Evolutionary conservation across 2,797 vertebrate genomes (phyloP), one percentile per base, ranked within the genome.

Genomic region (Semaprochilodus insignis): DNA sequence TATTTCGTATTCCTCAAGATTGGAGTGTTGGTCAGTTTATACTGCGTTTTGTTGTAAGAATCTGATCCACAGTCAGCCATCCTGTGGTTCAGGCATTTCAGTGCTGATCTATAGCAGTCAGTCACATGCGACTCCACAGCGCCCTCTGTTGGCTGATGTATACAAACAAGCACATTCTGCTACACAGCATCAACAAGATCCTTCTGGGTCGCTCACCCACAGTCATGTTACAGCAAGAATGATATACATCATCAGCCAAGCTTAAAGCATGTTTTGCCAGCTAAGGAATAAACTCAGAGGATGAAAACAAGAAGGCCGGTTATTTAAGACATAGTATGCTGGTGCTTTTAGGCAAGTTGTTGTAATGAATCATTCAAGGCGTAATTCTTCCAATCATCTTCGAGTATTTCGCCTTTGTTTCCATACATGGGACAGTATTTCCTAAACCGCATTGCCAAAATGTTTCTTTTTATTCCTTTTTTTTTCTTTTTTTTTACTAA

Each of bases 101-200:
- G 23, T 21, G 60, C 34, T 11, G 48, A 59, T 21, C 21, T 34
- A 40, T 13, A 55, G 51, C 65, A 48, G 36, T 63, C 78, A 74
- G 51, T 63, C 78, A 74, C 87, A 84, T 71, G 79, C 34, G 81
- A 83, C 85, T 83, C 71, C 80, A 77, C 81, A 84, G 76, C 59
- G 81, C 89, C 92, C 90, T 80, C 90, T 60, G 76, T 82, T 91
- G 92, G 83, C 81, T 62, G 27, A 15, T 76, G 10, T 34, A 8
- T 36, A 52, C 40, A 77, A 17, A 51, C 25, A 17, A 44, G 25
- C 23, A 31, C 8, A 63, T 19, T 17, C 48, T 34, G 23, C 16
- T 21, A n/a, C 54, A 60, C 34, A 16, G 21, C 57, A 63, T 27
- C 5, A 63, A 17, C 40, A 27, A 23, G 23, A 25, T 14, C 14